Conservation (phyloP, 2,888 invertebrate species). For the Aphodius granarius region DNA sequence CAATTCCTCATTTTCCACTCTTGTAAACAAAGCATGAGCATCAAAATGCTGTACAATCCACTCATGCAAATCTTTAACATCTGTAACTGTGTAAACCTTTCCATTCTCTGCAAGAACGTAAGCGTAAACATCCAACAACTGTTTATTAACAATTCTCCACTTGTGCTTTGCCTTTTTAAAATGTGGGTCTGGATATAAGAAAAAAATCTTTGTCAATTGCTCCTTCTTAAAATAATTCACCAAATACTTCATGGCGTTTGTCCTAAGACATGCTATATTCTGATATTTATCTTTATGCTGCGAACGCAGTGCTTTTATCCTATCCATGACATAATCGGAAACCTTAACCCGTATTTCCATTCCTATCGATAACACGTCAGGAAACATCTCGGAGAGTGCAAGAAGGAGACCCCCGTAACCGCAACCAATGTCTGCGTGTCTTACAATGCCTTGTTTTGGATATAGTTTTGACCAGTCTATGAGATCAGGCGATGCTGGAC, state of each 20-base stretch:
- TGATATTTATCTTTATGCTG: conserved; percentile 77
- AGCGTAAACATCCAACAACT: conserved; percentile 94
- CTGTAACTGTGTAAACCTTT: conserved; percentile 94
- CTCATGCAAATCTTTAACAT: conserved; percentile 94
- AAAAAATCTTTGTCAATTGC: conserved; percentile 96
- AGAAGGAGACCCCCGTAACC: conserved; percentile 96
- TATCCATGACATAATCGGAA: conserved; percentile 95
- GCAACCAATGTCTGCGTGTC: conserved; percentile 96
- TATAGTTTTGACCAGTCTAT: conserved; percentile 87
- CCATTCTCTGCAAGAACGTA: conserved; percentile 86
- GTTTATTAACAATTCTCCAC: conserved; percentile 96
- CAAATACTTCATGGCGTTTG: conserved; percentile 99
- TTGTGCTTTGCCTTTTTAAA: conserved; percentile 99
- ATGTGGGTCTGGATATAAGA: conserved; percentile 98
- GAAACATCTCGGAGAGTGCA: conserved; percentile 89
- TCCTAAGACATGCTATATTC: conserved; percentile 93
- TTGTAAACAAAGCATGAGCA: conserved; percentile 87
- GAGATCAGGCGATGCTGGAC: conserved; percentile 78
- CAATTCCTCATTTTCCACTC: conserved; percentile 72
- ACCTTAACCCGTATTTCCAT: conserved; percentile 99
- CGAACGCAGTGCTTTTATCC: conserved; percentile 82
- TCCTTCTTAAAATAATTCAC: conserved; percentile 96
- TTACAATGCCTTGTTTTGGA: conserved; percentile 66
- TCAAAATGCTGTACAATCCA: conserved; percentile 96
- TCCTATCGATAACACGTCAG: conserved; percentile 85